Conservation (phyloP, 2,113 vertebrate genomes). For the Hepsetus odoe region DNA sequence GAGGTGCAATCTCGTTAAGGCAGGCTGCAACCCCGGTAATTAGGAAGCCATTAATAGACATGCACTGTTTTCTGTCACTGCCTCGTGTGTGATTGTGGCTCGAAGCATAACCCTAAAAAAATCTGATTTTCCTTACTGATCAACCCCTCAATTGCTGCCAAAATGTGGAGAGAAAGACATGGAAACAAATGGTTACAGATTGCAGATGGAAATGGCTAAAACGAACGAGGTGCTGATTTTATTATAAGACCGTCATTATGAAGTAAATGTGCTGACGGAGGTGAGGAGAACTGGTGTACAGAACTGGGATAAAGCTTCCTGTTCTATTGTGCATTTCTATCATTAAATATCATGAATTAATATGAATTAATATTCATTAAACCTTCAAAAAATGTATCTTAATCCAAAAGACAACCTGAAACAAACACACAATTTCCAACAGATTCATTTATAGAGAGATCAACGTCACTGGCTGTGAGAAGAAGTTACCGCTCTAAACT, state of each 20-base stretch:
- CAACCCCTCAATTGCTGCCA: conserved; percentile 84
- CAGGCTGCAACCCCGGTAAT: conserved; percentile 38
- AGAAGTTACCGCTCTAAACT: no score
- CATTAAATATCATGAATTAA: no score
- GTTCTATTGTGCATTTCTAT: no score
- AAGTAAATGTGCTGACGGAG: conserved; percentile 17
- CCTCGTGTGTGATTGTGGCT: conserved; percentile 9
- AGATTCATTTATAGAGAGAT: no score
- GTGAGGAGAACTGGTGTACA: no score
- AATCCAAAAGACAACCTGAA: no score
- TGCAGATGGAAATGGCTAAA: conserved; percentile 68
- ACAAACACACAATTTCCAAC: no score
- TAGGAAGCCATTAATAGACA: conserved; percentile 39
- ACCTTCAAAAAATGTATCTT: no score
- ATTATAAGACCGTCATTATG: conserved; percentile 13
- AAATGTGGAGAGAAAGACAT: conserved; percentile 65
- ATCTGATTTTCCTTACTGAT: conserved; percentile 78
- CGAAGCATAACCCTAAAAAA: conserved; percentile 42
- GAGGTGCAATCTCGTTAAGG: conserved; percentile 29
- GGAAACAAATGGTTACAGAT: conserved; percentile 72
- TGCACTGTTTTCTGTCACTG: conserved; percentile 37
- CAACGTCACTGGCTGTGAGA: no score
- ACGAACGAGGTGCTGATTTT: conserved; percentile 59
- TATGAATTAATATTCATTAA: no score
- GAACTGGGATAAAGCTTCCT: no score